Conservation (phyloP, 2,113 vertebrate species). For the Dolichallabes microphthalmus region DNA sequence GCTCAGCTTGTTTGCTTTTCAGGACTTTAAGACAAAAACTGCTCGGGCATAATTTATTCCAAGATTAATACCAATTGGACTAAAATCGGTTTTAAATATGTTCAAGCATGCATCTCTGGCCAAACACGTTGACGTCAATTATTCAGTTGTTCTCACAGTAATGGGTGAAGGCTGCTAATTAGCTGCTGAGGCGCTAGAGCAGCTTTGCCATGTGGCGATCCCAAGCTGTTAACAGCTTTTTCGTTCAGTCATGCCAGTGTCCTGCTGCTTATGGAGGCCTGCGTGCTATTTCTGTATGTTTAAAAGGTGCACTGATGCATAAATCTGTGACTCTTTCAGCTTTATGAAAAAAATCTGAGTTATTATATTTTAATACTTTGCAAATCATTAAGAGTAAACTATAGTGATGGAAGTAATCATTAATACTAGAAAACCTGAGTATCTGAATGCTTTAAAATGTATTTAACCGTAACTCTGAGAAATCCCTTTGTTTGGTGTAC, state of each 20-base stretch:
- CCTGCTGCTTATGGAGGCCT: slow-evolving; percentile 29
- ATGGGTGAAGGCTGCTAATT: slow-evolving; percentile 25
- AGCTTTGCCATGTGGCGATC: slow-evolving; percentile 47
- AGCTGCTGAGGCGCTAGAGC: slow-evolving; percentile 19
- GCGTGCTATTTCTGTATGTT: slow-evolving; percentile 2
- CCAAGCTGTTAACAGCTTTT: slow-evolving; percentile 54
- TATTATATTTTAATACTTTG: not conserved
- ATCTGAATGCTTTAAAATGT: not conserved
- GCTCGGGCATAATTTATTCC: not conserved
- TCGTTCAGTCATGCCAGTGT: slow-evolving; percentile 36
- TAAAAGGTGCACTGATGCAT: not conserved
- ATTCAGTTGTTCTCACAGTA: slow-evolving; percentile 34
- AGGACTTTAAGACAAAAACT: not conserved
- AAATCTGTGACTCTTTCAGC: not conserved
- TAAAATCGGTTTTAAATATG: slow-evolving; percentile 22
- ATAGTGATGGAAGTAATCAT: not conserved
- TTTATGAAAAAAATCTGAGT: not conserved
- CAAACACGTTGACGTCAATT: slow-evolving; percentile 35
- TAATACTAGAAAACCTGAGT: not conserved
- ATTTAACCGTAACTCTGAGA: not conserved
- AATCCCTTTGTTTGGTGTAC: not conserved
- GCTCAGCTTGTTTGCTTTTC: not conserved
- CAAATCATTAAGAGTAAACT: not conserved
- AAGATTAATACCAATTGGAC: not conserved
- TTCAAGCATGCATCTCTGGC: slow-evolving; percentile 20